phyloP scores from a whole-genome alignment of 2,797 vertebrate genomes.

The Trichosurus vulpecula region DNA sequence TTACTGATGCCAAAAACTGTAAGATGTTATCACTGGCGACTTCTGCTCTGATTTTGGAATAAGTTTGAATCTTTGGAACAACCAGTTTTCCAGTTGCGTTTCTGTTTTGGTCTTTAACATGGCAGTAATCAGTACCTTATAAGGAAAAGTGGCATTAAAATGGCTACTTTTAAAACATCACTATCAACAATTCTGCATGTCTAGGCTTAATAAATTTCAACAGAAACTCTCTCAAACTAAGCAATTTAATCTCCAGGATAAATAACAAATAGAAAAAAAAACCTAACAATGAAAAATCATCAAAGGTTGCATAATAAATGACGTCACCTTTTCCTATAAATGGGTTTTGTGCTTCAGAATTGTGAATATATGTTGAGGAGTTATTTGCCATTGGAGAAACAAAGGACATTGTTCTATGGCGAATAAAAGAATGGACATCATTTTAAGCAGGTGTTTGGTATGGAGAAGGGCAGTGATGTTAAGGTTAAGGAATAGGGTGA shows the following conservation, averaged over 20 bases:
- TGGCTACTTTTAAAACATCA: conserved; percentile 81
- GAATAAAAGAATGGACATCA: not conserved
- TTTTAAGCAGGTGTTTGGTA: not conserved
- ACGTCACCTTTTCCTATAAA: conserved; percentile 46
- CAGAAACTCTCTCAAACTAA: conserved; percentile 53
- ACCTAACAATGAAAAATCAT: conserved; percentile 61
- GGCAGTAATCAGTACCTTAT: conserved; percentile 83
- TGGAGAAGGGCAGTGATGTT: not conserved
- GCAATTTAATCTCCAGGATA: conserved; percentile 56
- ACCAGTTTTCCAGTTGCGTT: conserved; percentile 79
- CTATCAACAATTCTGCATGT: conserved; percentile 69
- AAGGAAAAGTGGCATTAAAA: conserved; percentile 83
- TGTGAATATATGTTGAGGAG: conserved; percentile 17
- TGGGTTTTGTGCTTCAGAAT: conserved; percentile 17
- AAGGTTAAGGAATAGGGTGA: not conserved
- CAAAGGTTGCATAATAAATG: conserved; percentile 48
- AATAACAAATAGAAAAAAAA: conserved; percentile 44
- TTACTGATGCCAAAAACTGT: conserved; percentile 83
- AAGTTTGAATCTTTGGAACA: conserved; percentile 85
- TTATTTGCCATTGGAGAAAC: conserved; percentile 31
- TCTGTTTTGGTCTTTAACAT: conserved; percentile 78
- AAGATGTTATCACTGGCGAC: conserved; percentile 79
- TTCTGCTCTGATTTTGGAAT: conserved; percentile 81
- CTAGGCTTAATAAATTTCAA: conserved; percentile 45
- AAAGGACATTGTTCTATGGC: not conserved